Evolutionary conservation across 2,113 vertebrate species (phyloP).

Genomic region (Rhinolophus sinicus): DNA sequence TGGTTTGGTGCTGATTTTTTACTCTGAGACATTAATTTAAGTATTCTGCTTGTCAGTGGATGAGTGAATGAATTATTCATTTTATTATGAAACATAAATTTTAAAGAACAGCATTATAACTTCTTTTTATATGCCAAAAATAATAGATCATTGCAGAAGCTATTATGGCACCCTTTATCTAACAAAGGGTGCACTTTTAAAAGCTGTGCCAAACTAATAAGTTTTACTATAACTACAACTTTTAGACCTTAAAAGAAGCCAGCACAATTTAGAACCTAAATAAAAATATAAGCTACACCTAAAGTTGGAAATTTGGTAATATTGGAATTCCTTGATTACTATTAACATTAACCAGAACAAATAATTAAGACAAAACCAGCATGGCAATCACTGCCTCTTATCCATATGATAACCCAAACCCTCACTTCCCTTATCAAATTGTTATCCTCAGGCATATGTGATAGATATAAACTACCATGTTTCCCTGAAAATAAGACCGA

Average conservation of each 20-base stretch:
- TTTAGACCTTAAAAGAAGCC: conserved; percentile 28
- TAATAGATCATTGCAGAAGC: conserved; percentile 77
- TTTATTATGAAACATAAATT: conserved; percentile 70
- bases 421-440: conserved; percentile 40
- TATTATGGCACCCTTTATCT: conserved; percentile 68
- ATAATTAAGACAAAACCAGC: not conserved
- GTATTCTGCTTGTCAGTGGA: conserved; percentile 66
- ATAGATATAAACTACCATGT: not conserved
- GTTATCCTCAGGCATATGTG: not conserved
- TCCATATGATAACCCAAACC: not conserved
- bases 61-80: conserved; percentile 66
- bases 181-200: conserved; percentile 56
- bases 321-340: conserved; percentile 10
- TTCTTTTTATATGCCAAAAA: conserved; percentile 79
- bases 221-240: conserved; percentile 51
- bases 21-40: conserved; percentile 79
- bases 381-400: not conserved
- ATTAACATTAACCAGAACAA: conserved; percentile 22
- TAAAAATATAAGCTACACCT: conserved; percentile 44
- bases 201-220: conserved; percentile 63
- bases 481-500: no score
- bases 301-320: conserved; percentile 21
- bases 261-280: conserved; percentile 39
- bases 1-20: conserved; percentile 73
- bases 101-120: conserved; percentile 82